These are phyloP conservation scores for Drosophila mojavensis DNA, from an alignment of 1,140 invertebrate species.

Conservation along the genomic window DNA sequence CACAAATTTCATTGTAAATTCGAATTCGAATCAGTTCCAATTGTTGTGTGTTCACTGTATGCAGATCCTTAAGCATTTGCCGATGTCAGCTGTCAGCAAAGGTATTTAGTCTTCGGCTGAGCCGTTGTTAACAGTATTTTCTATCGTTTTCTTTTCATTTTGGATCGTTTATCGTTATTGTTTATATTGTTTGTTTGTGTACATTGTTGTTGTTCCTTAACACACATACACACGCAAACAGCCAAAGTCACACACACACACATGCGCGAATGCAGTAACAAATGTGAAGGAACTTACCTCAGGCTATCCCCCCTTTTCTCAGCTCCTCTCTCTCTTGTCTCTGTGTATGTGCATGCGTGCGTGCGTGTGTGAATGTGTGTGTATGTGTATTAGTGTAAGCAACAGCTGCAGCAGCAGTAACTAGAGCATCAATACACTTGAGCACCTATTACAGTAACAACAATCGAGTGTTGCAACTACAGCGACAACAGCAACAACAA, in stretches of 20 bases:
- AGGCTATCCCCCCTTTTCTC: not conserved
- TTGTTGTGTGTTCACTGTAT: not conserved
- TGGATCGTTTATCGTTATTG: conserved; percentile 5
- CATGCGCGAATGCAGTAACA: conserved; percentile 9
- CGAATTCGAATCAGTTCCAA: too few relatives aligned
- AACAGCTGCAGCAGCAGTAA: not conserved
- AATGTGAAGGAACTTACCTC: not conserved
- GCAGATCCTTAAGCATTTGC: not conserved
- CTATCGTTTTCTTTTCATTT: not conserved
- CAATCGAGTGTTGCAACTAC: conserved; percentile 10
- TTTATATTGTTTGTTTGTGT: conserved; percentile 18
- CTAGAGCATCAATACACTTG: conserved; percentile 2
- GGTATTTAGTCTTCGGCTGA: not conserved
- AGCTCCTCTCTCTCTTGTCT: not conserved
- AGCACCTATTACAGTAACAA: conserved; percentile 9
- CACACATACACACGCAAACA: not conserved
- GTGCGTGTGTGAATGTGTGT: conserved; percentile 5
- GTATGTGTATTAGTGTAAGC: not conserved
- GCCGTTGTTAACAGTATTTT: not conserved
- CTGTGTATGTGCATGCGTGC: not conserved
- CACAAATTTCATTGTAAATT: too few relatives aligned
- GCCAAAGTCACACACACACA: not conserved
- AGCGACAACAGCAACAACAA: conserved; percentile 15
- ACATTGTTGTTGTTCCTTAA: conserved; percentile 37
- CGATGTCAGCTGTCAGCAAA: not conserved